These are phyloP conservation scores for Emberiza fucata DNA, from an alignment of 2,113 vertebrate genomes.

Conservation along the genomic window DNA sequence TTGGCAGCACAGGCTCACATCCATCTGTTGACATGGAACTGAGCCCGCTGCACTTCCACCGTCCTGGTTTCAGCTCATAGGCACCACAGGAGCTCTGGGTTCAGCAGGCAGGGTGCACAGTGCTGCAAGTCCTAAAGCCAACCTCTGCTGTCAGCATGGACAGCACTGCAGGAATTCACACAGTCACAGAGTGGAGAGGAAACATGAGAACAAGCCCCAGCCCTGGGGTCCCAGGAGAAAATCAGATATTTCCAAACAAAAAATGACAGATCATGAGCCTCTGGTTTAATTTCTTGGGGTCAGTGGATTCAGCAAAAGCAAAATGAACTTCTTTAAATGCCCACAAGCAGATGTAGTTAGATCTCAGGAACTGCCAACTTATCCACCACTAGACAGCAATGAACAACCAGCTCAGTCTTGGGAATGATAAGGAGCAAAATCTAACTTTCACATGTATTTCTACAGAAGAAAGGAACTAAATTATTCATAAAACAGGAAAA, in stretches of 20 bases:
- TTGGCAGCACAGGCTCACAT: not conserved
- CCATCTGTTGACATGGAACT: conserved; percentile 28
- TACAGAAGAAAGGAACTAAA: not conserved
- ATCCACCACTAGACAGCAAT: not conserved
- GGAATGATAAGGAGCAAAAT: not conserved
- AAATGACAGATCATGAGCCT: not conserved
- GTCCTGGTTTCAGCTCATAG: not conserved
- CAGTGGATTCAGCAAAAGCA: not conserved
- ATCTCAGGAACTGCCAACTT: not conserved
- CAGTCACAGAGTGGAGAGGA: not conserved
- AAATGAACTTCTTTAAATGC: not conserved
- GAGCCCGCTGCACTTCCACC: not conserved
- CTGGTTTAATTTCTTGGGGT: not conserved
- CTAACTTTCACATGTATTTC: not conserved
- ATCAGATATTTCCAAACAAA: not conserved
- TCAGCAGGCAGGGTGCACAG: not conserved
- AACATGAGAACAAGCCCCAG: not conserved
- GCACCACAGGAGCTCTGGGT: not conserved
- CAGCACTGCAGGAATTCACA: not conserved
- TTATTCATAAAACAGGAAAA: not conserved
- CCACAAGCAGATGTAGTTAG: not conserved
- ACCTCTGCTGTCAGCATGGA: not conserved
- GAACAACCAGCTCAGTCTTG: not conserved
- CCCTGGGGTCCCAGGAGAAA: not conserved
- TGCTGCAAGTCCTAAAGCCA: not conserved